Percentiles rank a stretch among this genome's conserved stretches.
These are phyloP conservation scores for Globicephala melas DNA, from an alignment of 2,113 vertebrate species.

Conservation along the genomic window DNA sequence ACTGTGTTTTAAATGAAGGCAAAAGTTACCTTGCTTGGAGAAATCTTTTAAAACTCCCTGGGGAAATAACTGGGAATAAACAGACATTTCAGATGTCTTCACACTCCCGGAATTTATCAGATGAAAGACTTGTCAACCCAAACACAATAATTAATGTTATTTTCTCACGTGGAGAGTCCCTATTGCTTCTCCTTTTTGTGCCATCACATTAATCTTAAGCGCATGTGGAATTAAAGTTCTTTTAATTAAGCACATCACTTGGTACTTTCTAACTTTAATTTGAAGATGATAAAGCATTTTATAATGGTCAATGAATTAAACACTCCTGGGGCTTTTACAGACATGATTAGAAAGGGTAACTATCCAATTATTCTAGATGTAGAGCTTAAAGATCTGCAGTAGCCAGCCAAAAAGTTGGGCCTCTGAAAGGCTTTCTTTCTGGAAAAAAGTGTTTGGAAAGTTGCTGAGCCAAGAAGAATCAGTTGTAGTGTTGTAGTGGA, in stretches of 20 bases:
- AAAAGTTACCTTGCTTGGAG: not conserved
- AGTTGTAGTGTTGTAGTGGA: not conserved
- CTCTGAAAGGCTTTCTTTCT: not conserved
- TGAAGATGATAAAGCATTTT: constrained; percentile 58
- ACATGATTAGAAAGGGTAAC: constrained; percentile 41
- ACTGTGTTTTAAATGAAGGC: constrained; percentile 10
- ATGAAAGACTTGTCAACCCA: constrained; percentile 5
- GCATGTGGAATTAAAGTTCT: constrained; percentile 46
- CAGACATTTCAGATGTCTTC: not conserved
- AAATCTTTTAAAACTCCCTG: not conserved
- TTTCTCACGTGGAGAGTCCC: not conserved
- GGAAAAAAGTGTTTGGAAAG: constrained; percentile 10
- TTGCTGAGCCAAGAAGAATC: constrained; percentile 19
- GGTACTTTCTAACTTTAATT: constrained; percentile 12
- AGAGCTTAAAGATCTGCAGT: not conserved
- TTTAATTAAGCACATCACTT: constrained; percentile 62
- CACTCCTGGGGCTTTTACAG: constrained; percentile 12
- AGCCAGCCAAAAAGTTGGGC: not conserved
- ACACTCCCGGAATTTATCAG: constrained; percentile 25
- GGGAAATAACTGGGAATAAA: constrained; percentile 18
- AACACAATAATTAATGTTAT: constrained; percentile 21
- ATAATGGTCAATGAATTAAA: constrained; percentile 59
- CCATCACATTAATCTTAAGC: constrained; percentile 48
- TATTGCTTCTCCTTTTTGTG: not conserved
- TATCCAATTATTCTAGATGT: constrained; percentile 43